These are phyloP conservation scores for Piezodorus guildinii DNA, from an alignment of 1,140 invertebrate species.

Conservation along the genomic window DNA sequence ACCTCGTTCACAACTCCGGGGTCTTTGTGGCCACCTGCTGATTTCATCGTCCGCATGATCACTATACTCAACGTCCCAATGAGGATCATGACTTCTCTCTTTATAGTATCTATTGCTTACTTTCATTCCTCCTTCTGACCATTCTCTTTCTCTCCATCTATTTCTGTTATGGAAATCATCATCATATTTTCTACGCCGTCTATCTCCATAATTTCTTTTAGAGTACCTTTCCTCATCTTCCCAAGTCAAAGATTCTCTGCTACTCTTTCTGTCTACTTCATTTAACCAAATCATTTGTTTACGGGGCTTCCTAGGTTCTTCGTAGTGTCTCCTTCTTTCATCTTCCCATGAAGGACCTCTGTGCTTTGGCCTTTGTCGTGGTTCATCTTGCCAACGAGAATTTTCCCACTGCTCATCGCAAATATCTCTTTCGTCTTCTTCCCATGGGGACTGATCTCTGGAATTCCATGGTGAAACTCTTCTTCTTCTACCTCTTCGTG, in stretches of 20 bases:
- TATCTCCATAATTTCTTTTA: conserved; percentile 27
- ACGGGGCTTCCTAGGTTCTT: conserved; percentile 20
- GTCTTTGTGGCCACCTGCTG: conserved; percentile 22
- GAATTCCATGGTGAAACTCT: conserved; percentile 36
- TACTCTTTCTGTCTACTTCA: conserved; percentile 27
- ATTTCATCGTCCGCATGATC: conserved; percentile 29
- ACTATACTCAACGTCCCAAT: conserved; percentile 42
- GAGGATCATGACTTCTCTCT: conserved; percentile 37
- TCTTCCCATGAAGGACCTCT: conserved; percentile 28
- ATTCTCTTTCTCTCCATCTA: conserved; percentile 30
- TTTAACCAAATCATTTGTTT: conserved; percentile 34
- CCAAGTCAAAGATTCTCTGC: conserved; percentile 27
- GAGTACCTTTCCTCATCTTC: conserved; percentile 31
- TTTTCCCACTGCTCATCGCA: conserved; percentile 28
- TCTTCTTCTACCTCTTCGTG: conserved; percentile 26
- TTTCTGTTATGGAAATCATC: conserved; percentile 30
- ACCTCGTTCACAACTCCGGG: conserved; percentile 24
- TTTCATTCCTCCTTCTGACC: conserved; percentile 32
- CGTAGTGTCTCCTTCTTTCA: conserved; percentile 27
- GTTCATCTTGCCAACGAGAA: conserved; percentile 26
- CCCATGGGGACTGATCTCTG: conserved; percentile 56
- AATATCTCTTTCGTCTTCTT: conserved; percentile 41
- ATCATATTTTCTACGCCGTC: conserved; percentile 33
- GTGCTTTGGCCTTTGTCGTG: conserved; percentile 24
- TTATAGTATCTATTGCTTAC: conserved; percentile 36